phyloP scores from a whole-genome alignment of 2,888 invertebrate species.

The Opisthograptis luteolata region DNA sequence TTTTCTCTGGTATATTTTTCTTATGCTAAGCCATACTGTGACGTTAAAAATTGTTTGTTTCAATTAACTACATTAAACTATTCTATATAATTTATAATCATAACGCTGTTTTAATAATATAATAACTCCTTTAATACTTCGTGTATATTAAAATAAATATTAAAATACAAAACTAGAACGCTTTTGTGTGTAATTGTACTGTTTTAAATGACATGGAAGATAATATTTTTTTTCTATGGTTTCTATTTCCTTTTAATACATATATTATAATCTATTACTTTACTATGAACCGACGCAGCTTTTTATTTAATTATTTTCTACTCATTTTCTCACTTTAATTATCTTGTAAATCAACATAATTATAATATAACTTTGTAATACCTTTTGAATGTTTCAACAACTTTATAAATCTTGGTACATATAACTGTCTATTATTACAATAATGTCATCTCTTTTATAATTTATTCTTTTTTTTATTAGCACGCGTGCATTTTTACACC shows the following conservation, averaged over 20 bases:
- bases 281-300: slow-evolving; percentile 1
- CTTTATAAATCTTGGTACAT: slow-evolving; percentile 18
- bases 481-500: slow-evolving; percentile 80
- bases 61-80: slow-evolving; percentile 8
- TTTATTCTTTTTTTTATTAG: slow-evolving; percentile 50
- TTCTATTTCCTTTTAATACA: neutral
- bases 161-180: neutral
- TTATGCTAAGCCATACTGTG: slow-evolving; percentile 20
- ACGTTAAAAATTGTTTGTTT: slow-evolving; percentile 2
- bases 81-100: neutral
- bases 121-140: neutral
- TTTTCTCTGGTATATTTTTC: slow-evolving; percentile 12
- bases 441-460: slow-evolving; percentile 49
- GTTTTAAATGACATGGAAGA: neutral
- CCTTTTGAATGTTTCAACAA: slow-evolving; percentile 27
- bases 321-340: slow-evolving; percentile 1
- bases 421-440: slow-evolving; percentile 32
- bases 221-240: neutral
- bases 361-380: slow-evolving; percentile 15
- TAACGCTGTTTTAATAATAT: neutral
- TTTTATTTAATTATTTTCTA: slow-evolving; percentile 5
- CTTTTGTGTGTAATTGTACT: neutral
- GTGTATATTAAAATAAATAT: neutral
- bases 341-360: slow-evolving; percentile 2
- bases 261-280: neutral